A percentile compares a stretch with the other conserved stretches of the same genome.
Evolutionary conservation across 2,888 invertebrate genomes (phyloP).

Genomic region (Hypselothyrea guttata): DNA sequence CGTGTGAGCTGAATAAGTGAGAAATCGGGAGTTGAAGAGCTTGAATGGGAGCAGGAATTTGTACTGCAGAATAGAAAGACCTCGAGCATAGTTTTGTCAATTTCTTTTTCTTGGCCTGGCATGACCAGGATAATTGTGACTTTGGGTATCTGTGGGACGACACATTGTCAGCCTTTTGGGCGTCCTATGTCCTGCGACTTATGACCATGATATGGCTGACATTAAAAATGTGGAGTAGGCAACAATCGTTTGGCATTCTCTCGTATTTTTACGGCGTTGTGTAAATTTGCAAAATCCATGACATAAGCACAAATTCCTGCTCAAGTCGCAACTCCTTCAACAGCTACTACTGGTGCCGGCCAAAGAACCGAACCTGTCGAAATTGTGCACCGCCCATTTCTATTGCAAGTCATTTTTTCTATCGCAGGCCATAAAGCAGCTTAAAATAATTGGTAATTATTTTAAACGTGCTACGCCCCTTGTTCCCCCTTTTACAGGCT

Average conservation of each 20-base stretch:
- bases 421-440: slow-evolving; percentile 61
- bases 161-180: slow-evolving; percentile 50
- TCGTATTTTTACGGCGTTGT: slow-evolving; percentile 61
- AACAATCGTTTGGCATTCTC: slow-evolving; percentile 16
- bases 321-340: slow-evolving; percentile 5
- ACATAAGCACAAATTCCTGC: slow-evolving; percentile 69
- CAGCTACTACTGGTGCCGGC: not conserved
- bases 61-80: not conserved
- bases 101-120: slow-evolving; percentile 36
- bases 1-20: slow-evolving; percentile 55
- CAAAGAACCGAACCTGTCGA: slow-evolving; percentile 24
- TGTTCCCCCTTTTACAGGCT: not conserved
- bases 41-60: not conserved
- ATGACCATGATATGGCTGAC: slow-evolving; percentile 55
- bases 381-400: slow-evolving; percentile 26
- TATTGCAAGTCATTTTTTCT: slow-evolving; percentile 67
- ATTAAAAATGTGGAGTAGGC: slow-evolving; percentile 71
- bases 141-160: slow-evolving; percentile 27
- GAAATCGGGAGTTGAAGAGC: not conserved
- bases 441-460: slow-evolving; percentile 77
- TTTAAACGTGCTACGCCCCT: slow-evolving; percentile 62
- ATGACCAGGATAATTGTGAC: slow-evolving; percentile 62
- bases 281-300: slow-evolving; percentile 69
- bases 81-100: slow-evolving; percentile 42
- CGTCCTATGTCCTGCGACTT: slow-evolving; percentile 33